Base-by-base conservation (phyloP, 2,797 vertebrate species). In the Helostoma temminkii region DNA sequence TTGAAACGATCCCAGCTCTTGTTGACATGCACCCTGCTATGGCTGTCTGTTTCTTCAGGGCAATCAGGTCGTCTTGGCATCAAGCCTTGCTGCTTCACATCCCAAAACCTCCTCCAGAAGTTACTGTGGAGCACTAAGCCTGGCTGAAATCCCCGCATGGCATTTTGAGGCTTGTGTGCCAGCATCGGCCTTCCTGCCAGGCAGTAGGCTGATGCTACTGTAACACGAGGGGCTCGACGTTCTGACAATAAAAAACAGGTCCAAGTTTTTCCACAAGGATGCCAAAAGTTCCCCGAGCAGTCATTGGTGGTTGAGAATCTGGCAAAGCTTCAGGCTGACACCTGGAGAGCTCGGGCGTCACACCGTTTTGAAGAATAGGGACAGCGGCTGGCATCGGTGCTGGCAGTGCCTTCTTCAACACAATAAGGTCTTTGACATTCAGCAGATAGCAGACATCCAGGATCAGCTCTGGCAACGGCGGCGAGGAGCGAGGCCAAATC, bases 351-450 rank as follows among this genome's bases (percentile, higher is more conserved):
- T 59, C 70, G 79, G 88, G 79, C 88, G 56, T 72, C 82, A 76
- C 54, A 26, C 54, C 16, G 84, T 55, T 74, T 45, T 53, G 83
- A 67, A 82, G 73, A 90, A 78, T 54, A 50, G 77, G 73, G 84
- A 36, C 72, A 64, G 78, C 49, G 48, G 63, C 70, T 73, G 85
- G 74, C 80, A 50, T 60, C 60, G 14, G 30, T 6, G 39, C 79
- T 85, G 83, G 70, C 82, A 67, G 54, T 0, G 45, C 39, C 70
- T n/a, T 46, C 80, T 65, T 66, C 64, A 53, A 69, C 56, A 89
- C 88, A 88, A 77, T 89, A 80, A 86, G 85, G 81, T 75, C 84
- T 91, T 87, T 90, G 79, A 89, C 84, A 76, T 46, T 22, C 36
- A 43, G 65, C 82, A 84, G 75, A 83, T 58, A 84, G 55, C 72